These are phyloP conservation scores for Cerastis rubricosa DNA, from an alignment of 2,888 invertebrate genomes.

Conservation along the genomic window DNA sequence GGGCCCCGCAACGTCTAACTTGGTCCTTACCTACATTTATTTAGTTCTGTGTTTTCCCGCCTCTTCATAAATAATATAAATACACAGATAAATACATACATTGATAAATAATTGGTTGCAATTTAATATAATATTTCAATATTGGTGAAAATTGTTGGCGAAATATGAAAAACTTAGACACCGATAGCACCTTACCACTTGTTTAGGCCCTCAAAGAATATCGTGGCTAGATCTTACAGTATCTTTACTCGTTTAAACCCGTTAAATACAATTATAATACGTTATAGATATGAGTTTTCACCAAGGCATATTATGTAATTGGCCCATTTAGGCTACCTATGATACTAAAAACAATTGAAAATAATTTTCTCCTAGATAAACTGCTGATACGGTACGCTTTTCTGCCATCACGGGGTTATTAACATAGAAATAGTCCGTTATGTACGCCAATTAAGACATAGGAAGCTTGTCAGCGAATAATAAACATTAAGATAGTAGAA, in stretches of 20 bases:
- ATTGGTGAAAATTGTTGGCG: background rate
- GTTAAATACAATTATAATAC: background rate
- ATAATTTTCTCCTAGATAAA: conserved; percentile 16
- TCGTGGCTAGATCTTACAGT: background rate
- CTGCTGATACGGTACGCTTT: conserved; percentile 32
- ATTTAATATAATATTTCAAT: too few relatives aligned
- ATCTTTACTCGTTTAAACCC: background rate
- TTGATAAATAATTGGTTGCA: too few relatives aligned
- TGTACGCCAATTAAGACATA: conserved; percentile 55
- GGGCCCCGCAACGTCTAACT: too few relatives aligned
- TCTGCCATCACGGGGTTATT: conserved; percentile 33
- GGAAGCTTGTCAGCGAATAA: conserved; percentile 45
- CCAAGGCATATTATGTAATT: background rate
- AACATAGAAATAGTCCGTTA: conserved; percentile 55
- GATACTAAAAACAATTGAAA: conserved; percentile 20
- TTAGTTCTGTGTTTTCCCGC: too few relatives aligned
- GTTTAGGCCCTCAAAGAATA: background rate
- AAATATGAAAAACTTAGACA: background rate
- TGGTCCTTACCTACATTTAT: too few relatives aligned
- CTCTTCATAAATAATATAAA: too few relatives aligned
- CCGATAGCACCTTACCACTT: background rate
- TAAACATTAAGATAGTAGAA: conserved; percentile 60
- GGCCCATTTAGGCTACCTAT: conserved; percentile 5
- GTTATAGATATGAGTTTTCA: conserved; percentile 3
- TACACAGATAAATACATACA: too few relatives aligned